Evolutionary conservation across 2,797 vertebrate genomes (phyloP).

Genomic region (Mormyrus proboscirostris): DNA sequence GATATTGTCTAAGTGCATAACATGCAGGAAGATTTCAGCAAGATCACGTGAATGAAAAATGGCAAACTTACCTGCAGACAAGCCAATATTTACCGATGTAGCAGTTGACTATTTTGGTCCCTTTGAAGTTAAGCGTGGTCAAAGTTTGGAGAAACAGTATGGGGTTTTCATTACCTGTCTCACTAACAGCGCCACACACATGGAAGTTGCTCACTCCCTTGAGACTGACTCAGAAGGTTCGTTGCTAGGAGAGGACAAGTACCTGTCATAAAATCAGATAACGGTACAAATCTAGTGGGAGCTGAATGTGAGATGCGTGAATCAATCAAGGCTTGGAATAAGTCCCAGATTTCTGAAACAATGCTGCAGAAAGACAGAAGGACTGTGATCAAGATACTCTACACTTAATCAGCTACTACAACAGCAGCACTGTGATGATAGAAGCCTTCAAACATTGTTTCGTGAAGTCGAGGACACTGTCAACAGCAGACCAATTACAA

Average conservation of each 20-base stretch:
- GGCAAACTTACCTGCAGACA: constrained; percentile 20
- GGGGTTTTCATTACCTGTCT: neutral
- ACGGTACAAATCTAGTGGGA: neutral
- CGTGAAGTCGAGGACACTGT: neutral
- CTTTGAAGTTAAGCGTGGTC: neutral
- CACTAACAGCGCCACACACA: neutral
- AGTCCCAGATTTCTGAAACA: neutral
- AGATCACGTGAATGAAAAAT: constrained; percentile 11
- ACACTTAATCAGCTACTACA: neutral
- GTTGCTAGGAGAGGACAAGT: neutral
- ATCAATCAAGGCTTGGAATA: neutral
- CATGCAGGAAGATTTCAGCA: neutral
- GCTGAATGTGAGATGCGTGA: neutral
- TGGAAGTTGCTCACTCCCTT: neutral
- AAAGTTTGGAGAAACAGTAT: neutral
- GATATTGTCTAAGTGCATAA: neutral
- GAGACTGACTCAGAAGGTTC: neutral
- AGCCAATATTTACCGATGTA: neutral
- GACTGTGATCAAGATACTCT: neutral
- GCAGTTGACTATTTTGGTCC: constrained; percentile 8
- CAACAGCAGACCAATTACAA: neutral
- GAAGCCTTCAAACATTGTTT: neutral
- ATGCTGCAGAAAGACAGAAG: neutral
- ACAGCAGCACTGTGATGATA: neutral
- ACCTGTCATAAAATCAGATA: neutral